These are phyloP conservation scores for Zoanthus sansibaricus DNA, from an alignment of 92 coral and sea anemone species.

Conservation along the genomic window DNA sequence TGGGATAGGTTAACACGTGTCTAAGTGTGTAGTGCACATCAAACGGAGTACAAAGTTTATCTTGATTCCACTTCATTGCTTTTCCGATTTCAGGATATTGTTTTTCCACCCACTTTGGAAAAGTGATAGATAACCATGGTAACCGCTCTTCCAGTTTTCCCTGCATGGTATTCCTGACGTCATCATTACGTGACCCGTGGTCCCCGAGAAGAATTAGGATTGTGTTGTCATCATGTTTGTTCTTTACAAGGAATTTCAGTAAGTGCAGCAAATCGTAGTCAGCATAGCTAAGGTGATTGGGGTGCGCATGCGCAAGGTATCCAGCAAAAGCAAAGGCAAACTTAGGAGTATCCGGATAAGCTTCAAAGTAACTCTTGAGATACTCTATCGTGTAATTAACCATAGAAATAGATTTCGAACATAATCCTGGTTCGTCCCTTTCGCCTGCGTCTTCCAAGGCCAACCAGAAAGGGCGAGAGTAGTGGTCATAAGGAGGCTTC, in stretches of 20 bases:
- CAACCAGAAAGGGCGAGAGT: constrained; percentile 85
- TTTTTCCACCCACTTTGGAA: constrained; percentile 79
- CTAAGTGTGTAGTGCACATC: constrained; percentile 89
- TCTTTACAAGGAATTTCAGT: constrained; percentile 67
- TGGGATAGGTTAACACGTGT: constrained; percentile 85
- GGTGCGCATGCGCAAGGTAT: constrained; percentile 84
- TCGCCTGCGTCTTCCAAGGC: constrained; percentile 69
- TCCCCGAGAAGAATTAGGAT: constrained; percentile 84
- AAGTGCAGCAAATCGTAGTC: constrained; percentile 78
- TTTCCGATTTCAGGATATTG: constrained; percentile 71
- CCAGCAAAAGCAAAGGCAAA: constrained; percentile 80
- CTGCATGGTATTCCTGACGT: constrained; percentile 88
- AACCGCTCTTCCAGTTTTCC: constrained; percentile 95
- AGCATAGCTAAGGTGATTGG: constrained; percentile 79
- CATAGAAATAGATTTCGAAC: constrained; percentile 79
- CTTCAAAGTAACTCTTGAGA: constrained; percentile 70
- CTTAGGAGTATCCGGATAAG: constrained; percentile 82
- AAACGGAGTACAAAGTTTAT: constrained; percentile 78
- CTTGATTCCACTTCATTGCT: constrained; percentile 76
- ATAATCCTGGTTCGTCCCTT: constrained; percentile 85
- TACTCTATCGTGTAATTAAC: constrained; percentile 88
- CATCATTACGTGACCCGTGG: constrained; percentile 94
- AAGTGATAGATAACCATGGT: constrained; percentile 91
- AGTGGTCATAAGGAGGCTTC: constrained; percentile 82
- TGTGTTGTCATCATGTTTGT: constrained; percentile 76